Percentiles rank a stretch among this genome's conserved stretches.
These are phyloP conservation scores for Marronus borbonicus DNA, from an alignment of 2,888 invertebrate genomes.

Conservation along the genomic window DNA sequence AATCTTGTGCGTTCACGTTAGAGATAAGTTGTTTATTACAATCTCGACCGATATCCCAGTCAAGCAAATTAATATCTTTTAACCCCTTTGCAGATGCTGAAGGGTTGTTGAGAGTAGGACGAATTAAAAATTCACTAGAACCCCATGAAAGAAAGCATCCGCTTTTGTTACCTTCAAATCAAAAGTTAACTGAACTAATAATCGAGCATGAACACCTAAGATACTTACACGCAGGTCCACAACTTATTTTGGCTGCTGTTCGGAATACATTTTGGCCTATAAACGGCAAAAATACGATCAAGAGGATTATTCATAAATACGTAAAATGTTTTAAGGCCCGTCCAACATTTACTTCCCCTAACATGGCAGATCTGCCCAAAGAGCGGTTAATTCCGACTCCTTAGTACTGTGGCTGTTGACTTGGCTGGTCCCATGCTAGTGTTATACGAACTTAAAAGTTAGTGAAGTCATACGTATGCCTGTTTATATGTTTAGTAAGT, in stretches of 20 bases:
- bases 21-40: not conserved
- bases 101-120: conserved; percentile 15
- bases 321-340: conserved; percentile 9
- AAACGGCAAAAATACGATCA: not conserved
- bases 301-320: conserved; percentile 8
- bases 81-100: conserved; percentile 12
- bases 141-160: conserved; percentile 24
- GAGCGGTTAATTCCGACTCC: no score
- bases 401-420: no score
- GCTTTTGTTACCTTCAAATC: conserved; percentile 6
- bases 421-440: no score
- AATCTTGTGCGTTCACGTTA: not conserved
- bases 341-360: no score
- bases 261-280: conserved; percentile 38
- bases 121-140: conserved; percentile 1
- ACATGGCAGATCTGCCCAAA: no score
- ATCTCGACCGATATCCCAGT: not conserved
- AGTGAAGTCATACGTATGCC: no score
- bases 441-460: no score
- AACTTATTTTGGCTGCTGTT: conserved; percentile 11
- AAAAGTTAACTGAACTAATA: conserved; percentile 5
- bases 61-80: conserved; percentile 8
- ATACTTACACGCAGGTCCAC: conserved; percentile 33
- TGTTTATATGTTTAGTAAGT: no score
- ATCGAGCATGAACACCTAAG: conserved; percentile 19